Base-by-base conservation (phyloP, 1,140 invertebrate genomes). In the Ceratosolen solmsi region DNA sequence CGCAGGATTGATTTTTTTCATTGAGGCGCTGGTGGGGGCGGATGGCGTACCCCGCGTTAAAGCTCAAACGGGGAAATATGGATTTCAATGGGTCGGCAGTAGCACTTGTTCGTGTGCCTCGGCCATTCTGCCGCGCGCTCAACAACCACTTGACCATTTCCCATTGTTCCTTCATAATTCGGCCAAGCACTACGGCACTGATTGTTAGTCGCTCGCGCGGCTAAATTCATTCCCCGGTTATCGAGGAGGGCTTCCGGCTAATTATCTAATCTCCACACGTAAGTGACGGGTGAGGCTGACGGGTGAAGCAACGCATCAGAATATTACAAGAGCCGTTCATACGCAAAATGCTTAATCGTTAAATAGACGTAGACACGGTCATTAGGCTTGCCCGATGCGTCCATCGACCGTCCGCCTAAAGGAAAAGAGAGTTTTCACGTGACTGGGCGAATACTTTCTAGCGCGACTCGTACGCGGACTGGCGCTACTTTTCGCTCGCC, bases 391-490 rank as follows among this genome's bases (percentile, higher is more conserved):
- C n/a, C n/a, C n/a, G n/a, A n/a, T n/a, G n/a, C n/a, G n/a, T n/a
- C n/a, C n/a, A n/a, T n/a, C 9, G 17, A 13, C n/a, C 27, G 86
- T 75, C 79, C 65, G 36, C 13, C 79, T 38, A 60, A 73, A 78
- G 71, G 83, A 7, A 81, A 70, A 65, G 73, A 80, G 75, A 83
- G 22, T 65, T 80, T 76, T 71, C 41, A 56, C 58, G 36, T 30
- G 58, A 75, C 51, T 25, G 71, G 82, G 87, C 89, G 90, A 90
- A 91, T 90, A 90, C 90, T 90, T 90, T 86, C 86, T 85, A 86
- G 85, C 85, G 85, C 87, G 84, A 56, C 79, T 56, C 49, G 27
- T 65, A 49, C 49, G 46, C 33, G 15, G 27, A 30, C 22, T 58
- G 38, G 27, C 54, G 63, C 63, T 38, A 20, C 38, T 82, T 79